Conservation (phyloP, 2,888 invertebrate genomes). For the Ferrisia virgata region DNA sequence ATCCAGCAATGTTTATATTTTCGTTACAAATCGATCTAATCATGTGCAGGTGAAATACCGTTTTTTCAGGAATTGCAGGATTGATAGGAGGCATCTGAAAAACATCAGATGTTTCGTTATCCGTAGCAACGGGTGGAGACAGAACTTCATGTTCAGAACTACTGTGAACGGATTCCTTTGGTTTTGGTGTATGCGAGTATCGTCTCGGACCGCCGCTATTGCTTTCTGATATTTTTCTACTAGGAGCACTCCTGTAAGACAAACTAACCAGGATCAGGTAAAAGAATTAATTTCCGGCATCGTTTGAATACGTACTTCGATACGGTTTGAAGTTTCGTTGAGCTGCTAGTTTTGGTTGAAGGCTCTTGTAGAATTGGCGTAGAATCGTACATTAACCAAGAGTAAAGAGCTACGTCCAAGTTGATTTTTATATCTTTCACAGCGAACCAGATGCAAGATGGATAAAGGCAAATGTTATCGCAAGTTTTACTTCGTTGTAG, state of each 20-base stretch:
- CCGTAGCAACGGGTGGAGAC: constrained; percentile 32
- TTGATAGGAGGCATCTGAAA: constrained; percentile 4
- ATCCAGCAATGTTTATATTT: not conserved
- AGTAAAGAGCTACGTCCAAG: constrained; percentile 49
- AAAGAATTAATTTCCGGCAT: not conserved
- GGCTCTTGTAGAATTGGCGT: not conserved
- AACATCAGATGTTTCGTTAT: constrained; percentile 28
- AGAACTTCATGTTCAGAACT: constrained; percentile 54
- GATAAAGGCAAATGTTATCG: constrained; percentile 42
- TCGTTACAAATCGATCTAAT: not conserved
- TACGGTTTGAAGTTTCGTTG: not conserved
- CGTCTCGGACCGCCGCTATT: constrained; percentile 52
- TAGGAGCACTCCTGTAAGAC: constrained; percentile 45
- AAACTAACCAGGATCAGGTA: not conserved
- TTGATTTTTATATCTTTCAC: constrained; percentile 48
- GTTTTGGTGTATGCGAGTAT: constrained; percentile 53
- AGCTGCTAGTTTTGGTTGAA: not conserved
- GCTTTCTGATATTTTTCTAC: constrained; percentile 49
- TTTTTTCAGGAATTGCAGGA: not conserved
- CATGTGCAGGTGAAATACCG: not conserved
- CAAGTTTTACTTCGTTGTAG: constrained; percentile 13
- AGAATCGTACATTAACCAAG: constrained; percentile 49
- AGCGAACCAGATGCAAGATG: constrained; percentile 48
- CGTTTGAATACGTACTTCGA: constrained; percentile 2
- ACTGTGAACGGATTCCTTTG: constrained; percentile 57